Conservation (phyloP, 2,113 vertebrate genomes). For the Urocolius indicus region DNA sequence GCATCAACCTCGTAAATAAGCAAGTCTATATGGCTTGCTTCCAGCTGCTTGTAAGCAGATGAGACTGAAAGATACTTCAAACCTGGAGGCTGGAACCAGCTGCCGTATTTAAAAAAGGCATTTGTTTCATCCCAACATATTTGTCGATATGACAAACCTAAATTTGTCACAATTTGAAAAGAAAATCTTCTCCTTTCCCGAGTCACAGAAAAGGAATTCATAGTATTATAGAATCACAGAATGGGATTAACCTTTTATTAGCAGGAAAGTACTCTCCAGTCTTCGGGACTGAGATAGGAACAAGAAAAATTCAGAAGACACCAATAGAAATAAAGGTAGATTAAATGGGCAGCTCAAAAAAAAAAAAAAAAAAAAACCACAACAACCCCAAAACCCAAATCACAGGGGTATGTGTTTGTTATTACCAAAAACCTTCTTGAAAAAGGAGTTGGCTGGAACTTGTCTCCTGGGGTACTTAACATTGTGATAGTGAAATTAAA, state of each 20-base stretch:
- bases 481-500: not conserved
- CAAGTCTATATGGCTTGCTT: slow-evolving; percentile 30
- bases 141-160: slow-evolving; percentile 23
- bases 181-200: not conserved
- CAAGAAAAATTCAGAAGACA: not conserved
- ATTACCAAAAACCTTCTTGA: not conserved
- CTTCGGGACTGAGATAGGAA: not conserved
- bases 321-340: not conserved
- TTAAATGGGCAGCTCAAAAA: not conserved
- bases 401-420: rapidly evolving
- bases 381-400: too few relatives aligned
- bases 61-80: slow-evolving; percentile 44
- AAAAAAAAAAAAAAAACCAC: too few relatives aligned
- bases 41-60: slow-evolving; percentile 56
- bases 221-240: too few relatives aligned
- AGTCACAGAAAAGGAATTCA: not conserved
- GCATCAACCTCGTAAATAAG: slow-evolving; percentile 54
- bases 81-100: slow-evolving; percentile 49
- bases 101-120: slow-evolving; percentile 6
- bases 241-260: slow-evolving; percentile 10
- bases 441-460: not conserved
- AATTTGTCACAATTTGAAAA: slow-evolving; percentile 42
- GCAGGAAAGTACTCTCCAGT: not conserved
- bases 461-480: not conserved
- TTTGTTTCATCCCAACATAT: slow-evolving; percentile 35